Evolutionary conservation across 64 coral and sea anemone species (phyloP).

Genomic region (Exaiptasia diaphana): DNA sequence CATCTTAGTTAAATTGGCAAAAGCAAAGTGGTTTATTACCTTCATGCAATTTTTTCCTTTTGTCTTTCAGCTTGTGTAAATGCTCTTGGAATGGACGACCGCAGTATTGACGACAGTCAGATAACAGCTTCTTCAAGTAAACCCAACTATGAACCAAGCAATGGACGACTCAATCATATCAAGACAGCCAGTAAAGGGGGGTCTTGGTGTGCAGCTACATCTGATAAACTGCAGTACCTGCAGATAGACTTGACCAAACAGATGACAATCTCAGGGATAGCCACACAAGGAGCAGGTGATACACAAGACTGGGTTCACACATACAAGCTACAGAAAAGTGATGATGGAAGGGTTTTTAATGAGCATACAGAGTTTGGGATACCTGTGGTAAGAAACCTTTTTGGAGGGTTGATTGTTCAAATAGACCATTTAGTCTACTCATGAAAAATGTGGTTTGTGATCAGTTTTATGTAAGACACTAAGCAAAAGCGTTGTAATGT

Average conservation of each 20-base stretch:
- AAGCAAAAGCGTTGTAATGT: too few species aligned
- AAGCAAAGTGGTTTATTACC: too few species aligned
- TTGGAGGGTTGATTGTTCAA: background rate
- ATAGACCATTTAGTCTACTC: too few species aligned
- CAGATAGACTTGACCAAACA: conserved; percentile 59
- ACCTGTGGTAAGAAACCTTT: background rate
- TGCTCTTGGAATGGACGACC: conserved; percentile 53
- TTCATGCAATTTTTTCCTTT: too few species aligned
- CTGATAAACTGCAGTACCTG: conserved; percentile 6
- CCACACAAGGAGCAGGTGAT: conserved; percentile 52
- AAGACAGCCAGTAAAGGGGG: background rate
- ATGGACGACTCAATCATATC: conserved; percentile 42
- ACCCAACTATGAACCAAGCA: background rate
- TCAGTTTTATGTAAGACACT: too few species aligned
- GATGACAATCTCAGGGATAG: conserved; percentile 45
- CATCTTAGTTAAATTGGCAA: too few species aligned
- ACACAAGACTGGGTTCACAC: conserved; percentile 25
- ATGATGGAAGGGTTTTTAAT: conserved; percentile 1
- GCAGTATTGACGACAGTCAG: conserved; percentile 5
- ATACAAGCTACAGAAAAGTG: conserved; percentile 47
- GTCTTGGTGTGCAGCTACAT: conserved; percentile 13
- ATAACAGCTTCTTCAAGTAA: conserved; percentile 20
- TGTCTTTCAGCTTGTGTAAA: conserved; percentile 20
- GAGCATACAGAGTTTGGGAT: conserved; percentile 48
- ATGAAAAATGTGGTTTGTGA: too few species aligned